phyloP scores from a whole-genome alignment of 2,113 vertebrate species.

The Paratilapia polleni region DNA sequence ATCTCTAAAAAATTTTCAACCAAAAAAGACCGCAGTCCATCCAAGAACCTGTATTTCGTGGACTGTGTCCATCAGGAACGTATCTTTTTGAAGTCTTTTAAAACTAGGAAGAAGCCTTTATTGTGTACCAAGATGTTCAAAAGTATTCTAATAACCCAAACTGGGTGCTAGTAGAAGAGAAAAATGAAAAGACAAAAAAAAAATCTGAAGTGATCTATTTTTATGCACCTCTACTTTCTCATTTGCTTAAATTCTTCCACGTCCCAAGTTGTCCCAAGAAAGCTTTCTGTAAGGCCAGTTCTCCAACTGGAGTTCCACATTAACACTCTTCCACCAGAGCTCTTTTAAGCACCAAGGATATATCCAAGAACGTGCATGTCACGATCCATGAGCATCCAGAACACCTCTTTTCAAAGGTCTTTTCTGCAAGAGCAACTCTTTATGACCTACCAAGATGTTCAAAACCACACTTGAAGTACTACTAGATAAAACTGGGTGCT shows the following conservation, averaged over 20 bases:
- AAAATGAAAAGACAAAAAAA: background rate
- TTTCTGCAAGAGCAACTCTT: background rate
- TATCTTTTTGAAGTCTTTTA: background rate
- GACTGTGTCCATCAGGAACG: rapidly evolving
- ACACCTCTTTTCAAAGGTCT: background rate
- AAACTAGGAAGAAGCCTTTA: background rate
- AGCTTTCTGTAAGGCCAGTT: background rate
- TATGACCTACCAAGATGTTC: background rate
- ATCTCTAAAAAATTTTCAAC: background rate
- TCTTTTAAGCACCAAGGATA: background rate
- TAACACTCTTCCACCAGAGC: background rate
- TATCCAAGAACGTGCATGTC: background rate
- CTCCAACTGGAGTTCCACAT: background rate
- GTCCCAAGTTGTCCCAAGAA: background rate
- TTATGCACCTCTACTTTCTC: no score
- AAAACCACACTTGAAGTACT: background rate
- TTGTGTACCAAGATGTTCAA: background rate
- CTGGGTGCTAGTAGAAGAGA: background rate
- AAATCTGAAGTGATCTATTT: background rate
- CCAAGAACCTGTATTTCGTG: background rate
- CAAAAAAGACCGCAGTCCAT: background rate
- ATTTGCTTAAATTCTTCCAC: background rate
- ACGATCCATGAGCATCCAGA: background rate
- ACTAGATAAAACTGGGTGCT: background rate
- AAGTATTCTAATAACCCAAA: background rate